Conservation (phyloP, 2,113 vertebrate genomes). For the Silurus asotus region DNA sequence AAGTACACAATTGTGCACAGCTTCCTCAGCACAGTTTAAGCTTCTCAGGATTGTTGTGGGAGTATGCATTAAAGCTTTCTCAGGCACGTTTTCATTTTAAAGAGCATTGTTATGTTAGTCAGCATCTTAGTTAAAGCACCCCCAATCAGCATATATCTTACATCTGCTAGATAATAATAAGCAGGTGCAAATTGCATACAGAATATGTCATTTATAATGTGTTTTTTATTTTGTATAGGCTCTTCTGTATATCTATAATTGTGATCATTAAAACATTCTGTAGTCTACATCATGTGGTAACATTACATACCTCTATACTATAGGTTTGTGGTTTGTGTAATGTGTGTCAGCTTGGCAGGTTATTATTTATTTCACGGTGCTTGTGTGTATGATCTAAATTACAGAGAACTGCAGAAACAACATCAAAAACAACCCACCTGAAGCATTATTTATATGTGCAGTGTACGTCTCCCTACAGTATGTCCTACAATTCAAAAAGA, state of each 20-base stretch:
- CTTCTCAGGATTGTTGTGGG: background rate
- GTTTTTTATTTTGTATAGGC: background rate
- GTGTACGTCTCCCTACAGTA: background rate
- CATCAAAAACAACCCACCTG: background rate
- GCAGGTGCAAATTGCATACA: background rate
- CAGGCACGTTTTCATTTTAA: background rate
- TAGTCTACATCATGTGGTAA: background rate
- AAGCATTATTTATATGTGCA: background rate
- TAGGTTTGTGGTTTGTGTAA: background rate
- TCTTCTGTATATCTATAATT: background rate
- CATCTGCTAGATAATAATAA: background rate
- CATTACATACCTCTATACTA: background rate
- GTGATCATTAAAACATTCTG: background rate
- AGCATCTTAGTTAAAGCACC: background rate
- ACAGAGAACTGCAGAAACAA: background rate
- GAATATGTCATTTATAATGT: background rate
- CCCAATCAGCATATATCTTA: background rate
- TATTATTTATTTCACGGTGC: background rate
- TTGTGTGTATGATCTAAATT: background rate
- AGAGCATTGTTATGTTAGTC: background rate
- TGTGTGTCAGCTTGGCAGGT: background rate
- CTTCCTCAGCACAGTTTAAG: slow-evolving; percentile 6
- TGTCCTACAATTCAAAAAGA: background rate
- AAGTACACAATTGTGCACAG: background rate
- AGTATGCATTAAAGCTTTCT: background rate